Base-by-base conservation (phyloP, 2,888 invertebrate species). In the Sympetrum striolatum region DNA sequence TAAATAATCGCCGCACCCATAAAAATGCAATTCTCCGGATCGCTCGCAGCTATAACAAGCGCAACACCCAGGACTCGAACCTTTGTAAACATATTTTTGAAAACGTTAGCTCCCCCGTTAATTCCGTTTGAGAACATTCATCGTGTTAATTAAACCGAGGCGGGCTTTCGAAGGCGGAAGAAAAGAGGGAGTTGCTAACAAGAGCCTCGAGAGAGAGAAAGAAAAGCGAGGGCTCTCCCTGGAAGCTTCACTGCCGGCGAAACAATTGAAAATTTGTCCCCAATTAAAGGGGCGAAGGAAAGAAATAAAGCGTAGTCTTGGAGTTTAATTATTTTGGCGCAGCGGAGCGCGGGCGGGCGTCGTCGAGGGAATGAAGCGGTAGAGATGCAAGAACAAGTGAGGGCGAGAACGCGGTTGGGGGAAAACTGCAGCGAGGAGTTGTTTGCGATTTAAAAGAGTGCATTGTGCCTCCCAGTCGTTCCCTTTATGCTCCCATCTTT, bases 241-340 rank as follows among this genome's bases (percentile, higher is more conserved):
- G 31, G 73, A 73, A 73, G 31, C n/a, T 73, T 60, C 60, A 22
- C n/a, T 18, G 60, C 73, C 73, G 25, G 25, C 5, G 31, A 12
- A 73, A 73, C 73, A 73, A 73, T 73, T 73, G 73, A 73, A 73
- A 31, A 31, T 73, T 73, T 73, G 73, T 73, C 73, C 73, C 73
- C 73, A 73, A 73, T 73, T 73, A 73, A 73, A 73, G 73, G 73
- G 81, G 53, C 18, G 53, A 35, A 82, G 53, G 35, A 82, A 82
- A 12, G 58, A 31, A 73, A 86, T 35, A 60, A 86, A 86, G 18
- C n/a, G 86, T 10, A 44, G 6, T 37, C 12, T 86, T 37, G 37
- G 35, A 6, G 37, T 86, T 86, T 60, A 86, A 86, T 86, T 86
- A 86, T 64, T 86, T 86, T 82, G 58, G 82, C 58, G 82, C 82